Conservation (phyloP, 2,888 invertebrate genomes). For the Dynastes hyllus region DNA sequence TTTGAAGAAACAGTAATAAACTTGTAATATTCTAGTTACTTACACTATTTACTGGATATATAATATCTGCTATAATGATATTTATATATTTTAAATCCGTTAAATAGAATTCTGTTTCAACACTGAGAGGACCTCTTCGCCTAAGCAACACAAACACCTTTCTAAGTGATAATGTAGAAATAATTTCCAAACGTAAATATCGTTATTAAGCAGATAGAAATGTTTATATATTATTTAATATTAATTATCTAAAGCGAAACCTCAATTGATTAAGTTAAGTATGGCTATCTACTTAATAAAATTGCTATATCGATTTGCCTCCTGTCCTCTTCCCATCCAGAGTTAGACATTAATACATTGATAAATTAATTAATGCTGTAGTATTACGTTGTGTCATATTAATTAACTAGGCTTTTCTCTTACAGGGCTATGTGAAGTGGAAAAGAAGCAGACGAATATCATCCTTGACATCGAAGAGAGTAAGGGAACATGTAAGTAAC, state of each 20-base stretch:
- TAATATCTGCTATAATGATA: too few species aligned
- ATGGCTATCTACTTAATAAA: slow-evolving; percentile 29
- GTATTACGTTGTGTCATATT: background rate
- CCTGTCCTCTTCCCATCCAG: background rate
- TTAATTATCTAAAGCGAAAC: slow-evolving; percentile 26
- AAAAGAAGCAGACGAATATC: slow-evolving; percentile 90
- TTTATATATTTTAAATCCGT: too few species aligned
- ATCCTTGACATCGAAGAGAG: slow-evolving; percentile 94
- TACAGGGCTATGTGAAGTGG: slow-evolving; percentile 85
- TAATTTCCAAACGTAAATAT: background rate
- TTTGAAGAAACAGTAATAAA: too few species aligned
- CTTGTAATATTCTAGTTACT: too few species aligned
- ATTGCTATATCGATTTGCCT: slow-evolving; percentile 24
- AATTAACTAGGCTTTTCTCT: slow-evolving; percentile 53
- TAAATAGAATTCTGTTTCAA: too few species aligned
- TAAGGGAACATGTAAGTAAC: slow-evolving; percentile 85
- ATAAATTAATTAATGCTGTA: background rate
- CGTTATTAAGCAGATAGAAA: slow-evolving; percentile 1
- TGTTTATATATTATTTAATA: slow-evolving; percentile 31
- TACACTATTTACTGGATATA: too few species aligned
- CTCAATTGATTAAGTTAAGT: slow-evolving; percentile 15
- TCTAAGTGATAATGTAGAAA: background rate
- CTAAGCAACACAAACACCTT: too few species aligned
- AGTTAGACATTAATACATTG: background rate
- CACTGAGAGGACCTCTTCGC: too few species aligned